Evolutionary conservation across 2,888 invertebrate species (phyloP).

Genomic region (Drosophila kokeensis): DNA sequence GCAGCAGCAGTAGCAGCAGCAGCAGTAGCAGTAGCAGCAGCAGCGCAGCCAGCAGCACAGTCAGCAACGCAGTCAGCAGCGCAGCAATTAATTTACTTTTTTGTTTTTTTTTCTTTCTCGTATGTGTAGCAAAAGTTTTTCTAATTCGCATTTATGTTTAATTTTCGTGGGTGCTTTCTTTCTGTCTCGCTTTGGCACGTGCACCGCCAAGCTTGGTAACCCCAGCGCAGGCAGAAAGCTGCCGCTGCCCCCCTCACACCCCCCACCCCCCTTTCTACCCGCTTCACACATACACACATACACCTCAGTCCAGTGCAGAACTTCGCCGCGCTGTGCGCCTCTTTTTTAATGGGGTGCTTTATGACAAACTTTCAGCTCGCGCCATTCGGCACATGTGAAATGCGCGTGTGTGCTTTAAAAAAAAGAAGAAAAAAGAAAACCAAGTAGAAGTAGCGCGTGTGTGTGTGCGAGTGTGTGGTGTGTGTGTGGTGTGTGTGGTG

Average conservation of each 20-base stretch:
- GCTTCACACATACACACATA: background rate
- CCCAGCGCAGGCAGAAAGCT: slow-evolving; percentile 16
- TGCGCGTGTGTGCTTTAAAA: slow-evolving; percentile 2
- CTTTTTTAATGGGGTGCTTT: slow-evolving; percentile 82
- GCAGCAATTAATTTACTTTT: slow-evolving; percentile 12
- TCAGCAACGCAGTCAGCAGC: background rate
- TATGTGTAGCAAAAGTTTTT: slow-evolving; percentile 61
- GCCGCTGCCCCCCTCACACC: background rate
- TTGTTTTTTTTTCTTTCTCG: background rate
- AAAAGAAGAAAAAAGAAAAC: background rate
- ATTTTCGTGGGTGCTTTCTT: slow-evolving; percentile 52
- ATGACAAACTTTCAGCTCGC: slow-evolving; percentile 81
- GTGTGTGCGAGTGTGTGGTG: slow-evolving; percentile 12
- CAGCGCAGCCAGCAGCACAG: background rate
- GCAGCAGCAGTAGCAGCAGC: background rate
- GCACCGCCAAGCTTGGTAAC: slow-evolving; percentile 30
- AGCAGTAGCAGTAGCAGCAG: background rate
- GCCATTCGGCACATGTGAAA: slow-evolving; percentile 65
- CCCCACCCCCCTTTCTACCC: background rate
- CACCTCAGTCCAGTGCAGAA: slow-evolving; percentile 10
- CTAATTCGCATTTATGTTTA: slow-evolving; percentile 81
- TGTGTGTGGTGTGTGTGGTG: slow-evolving; percentile 12
- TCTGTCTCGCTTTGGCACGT: slow-evolving; percentile 39
- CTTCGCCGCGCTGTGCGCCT: slow-evolving; percentile 49
- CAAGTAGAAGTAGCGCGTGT: slow-evolving; percentile 6